phyloP scores from a whole-genome alignment of 2,113 vertebrate species.

The Pomatostomus ruficeps region DNA sequence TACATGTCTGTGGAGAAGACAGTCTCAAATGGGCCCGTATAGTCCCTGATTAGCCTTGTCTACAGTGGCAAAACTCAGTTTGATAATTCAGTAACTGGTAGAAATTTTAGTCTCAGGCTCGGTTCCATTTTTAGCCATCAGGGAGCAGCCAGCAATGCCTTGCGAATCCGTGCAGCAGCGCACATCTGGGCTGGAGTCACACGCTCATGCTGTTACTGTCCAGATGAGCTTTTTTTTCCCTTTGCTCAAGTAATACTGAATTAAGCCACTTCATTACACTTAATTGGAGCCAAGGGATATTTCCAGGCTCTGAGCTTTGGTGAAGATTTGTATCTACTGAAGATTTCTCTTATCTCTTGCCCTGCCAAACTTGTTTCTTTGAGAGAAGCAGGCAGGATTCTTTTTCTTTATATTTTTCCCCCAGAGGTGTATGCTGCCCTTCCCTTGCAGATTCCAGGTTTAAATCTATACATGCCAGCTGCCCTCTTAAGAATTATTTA shows the following conservation, averaged over 20 bases:
- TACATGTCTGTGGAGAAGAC: not conserved
- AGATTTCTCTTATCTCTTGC: not conserved
- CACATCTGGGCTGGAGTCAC: slow-evolving; percentile 38
- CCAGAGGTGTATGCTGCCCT: not conserved
- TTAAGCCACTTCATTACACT: slow-evolving; percentile 52
- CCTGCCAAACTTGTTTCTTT: not conserved
- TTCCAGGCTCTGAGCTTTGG: not conserved
- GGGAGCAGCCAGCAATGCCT: not conserved
- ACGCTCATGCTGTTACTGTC: not conserved
- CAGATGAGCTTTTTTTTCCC: not conserved
- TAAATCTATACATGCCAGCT: not conserved
- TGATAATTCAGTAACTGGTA: not conserved
- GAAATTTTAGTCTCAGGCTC: not conserved
- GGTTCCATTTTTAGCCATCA: not conserved
- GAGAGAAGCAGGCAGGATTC: not conserved
- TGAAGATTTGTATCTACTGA: not conserved
- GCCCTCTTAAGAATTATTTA: not conserved
- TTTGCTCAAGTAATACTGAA: slow-evolving; percentile 28
- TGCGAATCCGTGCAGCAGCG: not conserved
- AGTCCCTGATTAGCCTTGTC: not conserved
- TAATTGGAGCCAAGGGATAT: slow-evolving; percentile 16
- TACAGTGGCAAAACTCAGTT: not conserved
- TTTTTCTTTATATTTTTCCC: not conserved
- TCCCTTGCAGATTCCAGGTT: not conserved
- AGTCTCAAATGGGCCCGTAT: not conserved